Base-by-base conservation (phyloP, 2,888 invertebrate species). In the Dasysyrphus albostriatus region DNA sequence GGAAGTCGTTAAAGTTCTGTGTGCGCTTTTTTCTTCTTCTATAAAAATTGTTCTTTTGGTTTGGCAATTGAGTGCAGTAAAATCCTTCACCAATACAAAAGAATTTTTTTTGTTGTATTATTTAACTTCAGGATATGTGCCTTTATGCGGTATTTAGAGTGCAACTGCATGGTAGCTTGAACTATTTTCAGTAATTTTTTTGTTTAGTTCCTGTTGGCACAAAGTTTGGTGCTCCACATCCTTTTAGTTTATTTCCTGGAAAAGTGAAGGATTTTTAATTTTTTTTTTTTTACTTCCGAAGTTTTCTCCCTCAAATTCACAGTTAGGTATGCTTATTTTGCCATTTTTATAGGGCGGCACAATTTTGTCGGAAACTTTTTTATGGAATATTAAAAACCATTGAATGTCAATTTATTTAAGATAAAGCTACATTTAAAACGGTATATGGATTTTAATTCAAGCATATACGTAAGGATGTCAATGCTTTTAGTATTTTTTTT, bases 141-240 rank as follows among this genome's bases (percentile, higher is more conserved):
- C 39, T 75, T 79, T 83, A 83, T 79, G 74, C 49, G 79, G 79
- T 74, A 63, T 54, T 83, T 79, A 69, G 54, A 63, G 61, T 75
- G 70, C 70, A 78, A 70, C 59, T 83, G 63, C 69, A 63, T 74
- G 69, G 69, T 49, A 49, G 32, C 56, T 75, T 29, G 10, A 63
- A 42, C 16, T 78, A 39, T 54, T 54, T 51, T 69, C 8, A 37
- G 63, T 0, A 56, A 5, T 65, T 54, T 16, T 24, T 9, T 24
- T 70, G 54, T 78, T 16, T 9, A 56, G 19, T 67, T 83, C 42
- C 59, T 83, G 58, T 75, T 83, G 63, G 79, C n/a, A 79, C n/a
- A 79, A 83, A 83, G 70, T 83, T 83, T 70, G 65, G 10, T 44
- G 73, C 39, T 78, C 34, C 74, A 78, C 47, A 69, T 83, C 61